phyloP scores from a whole-genome alignment of 1,140 invertebrate genomes.

The Helicorthomorpha holstii region DNA sequence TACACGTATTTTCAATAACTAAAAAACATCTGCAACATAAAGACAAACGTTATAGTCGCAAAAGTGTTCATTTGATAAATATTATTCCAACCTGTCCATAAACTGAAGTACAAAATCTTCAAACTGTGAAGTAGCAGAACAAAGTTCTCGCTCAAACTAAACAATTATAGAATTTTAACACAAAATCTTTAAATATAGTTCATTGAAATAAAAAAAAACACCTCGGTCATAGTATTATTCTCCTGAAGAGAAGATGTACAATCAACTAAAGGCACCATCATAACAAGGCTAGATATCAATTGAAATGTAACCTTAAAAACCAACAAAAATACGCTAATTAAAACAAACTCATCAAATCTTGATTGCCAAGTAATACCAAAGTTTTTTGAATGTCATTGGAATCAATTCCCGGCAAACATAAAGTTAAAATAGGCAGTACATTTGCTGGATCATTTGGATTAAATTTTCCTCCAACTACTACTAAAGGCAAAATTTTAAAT shows the following conservation, averaged over 20 bases:
- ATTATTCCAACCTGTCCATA: constrained; percentile 39
- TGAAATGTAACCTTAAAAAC: constrained; percentile 38
- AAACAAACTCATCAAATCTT: neutral
- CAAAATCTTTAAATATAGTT: neutral
- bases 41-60: neutral
- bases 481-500: constrained; percentile 44
- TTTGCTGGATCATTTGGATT: constrained; percentile 61
- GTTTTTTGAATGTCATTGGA: constrained; percentile 76
- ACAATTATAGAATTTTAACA: constrained; percentile 9
- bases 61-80: neutral
- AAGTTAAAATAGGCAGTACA: constrained; percentile 59
- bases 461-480: constrained; percentile 43
- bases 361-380: constrained; percentile 31
- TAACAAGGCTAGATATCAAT: constrained; percentile 55
- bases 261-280: constrained; percentile 63
- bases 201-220: constrained; percentile 17
- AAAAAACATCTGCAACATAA: constrained; percentile 34
- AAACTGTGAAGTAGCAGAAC: constrained; percentile 60
- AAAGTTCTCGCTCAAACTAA: constrained; percentile 51
- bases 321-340: constrained; percentile 1
- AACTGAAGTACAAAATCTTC: constrained; percentile 79
- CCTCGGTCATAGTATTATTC: constrained; percentile 50
- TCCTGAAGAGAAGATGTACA: constrained; percentile 51
- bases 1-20: constrained; percentile 51
- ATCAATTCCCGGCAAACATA: constrained; percentile 70